Evolutionary conservation across 2,888 invertebrate species (phyloP).

Genomic region (Brachylomia viminalis): DNA sequence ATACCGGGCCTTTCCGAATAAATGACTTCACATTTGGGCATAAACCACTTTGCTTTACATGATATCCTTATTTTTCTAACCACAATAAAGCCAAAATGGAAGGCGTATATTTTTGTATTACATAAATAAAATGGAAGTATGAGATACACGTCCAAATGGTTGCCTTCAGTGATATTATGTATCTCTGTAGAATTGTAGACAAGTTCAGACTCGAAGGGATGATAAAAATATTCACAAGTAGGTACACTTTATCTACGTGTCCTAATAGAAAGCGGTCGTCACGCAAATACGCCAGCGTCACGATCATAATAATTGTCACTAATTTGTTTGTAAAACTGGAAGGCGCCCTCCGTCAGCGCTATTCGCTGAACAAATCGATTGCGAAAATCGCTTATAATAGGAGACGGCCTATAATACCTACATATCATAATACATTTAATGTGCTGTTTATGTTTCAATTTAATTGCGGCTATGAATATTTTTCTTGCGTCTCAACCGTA

Average conservation of each 20-base stretch:
- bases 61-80: conserved; percentile 21
- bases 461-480: background rate
- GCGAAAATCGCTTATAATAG: background rate
- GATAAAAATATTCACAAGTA: conserved; percentile 9
- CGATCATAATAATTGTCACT: background rate
- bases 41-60: conserved; percentile 48
- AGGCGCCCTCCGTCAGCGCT: background rate
- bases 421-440: background rate
- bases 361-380: background rate
- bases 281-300: background rate
- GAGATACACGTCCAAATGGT: conserved; percentile 28
- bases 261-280: background rate
- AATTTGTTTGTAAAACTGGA: background rate
- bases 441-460: background rate
- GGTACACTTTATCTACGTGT: background rate
- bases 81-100: conserved; percentile 24
- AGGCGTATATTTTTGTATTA: conserved; percentile 33
- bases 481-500: background rate
- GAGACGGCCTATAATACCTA: background rate
- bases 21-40: conserved; percentile 34
- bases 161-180: conserved; percentile 15
- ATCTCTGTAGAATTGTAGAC: background rate
- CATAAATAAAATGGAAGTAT: conserved; percentile 13
- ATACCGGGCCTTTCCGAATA: conserved; percentile 29
- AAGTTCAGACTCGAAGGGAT: background rate